Evolutionary conservation across 2,113 vertebrate genomes (phyloP).

Genomic region (Callospermophilus lateralis): DNA sequence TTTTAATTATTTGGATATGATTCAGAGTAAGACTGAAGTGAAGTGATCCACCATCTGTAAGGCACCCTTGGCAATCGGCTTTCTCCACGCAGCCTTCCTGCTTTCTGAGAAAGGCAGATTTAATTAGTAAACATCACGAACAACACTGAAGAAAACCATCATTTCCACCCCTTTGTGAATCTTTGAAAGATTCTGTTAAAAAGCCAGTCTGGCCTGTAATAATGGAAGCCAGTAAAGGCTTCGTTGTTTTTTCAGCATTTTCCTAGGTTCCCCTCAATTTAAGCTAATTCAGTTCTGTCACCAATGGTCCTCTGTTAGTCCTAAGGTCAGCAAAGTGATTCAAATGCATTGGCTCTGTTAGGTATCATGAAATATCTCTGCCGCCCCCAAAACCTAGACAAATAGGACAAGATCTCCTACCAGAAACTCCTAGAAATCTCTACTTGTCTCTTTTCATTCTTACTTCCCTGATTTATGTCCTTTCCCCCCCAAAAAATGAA

Average conservation of each 20-base stretch:
- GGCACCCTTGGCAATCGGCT: slow-evolving; percentile 31
- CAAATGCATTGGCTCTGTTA: neutral
- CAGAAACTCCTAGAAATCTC: neutral
- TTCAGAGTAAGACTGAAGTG: slow-evolving; percentile 33
- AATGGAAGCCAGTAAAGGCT: slow-evolving; percentile 25
- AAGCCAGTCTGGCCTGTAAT: neutral
- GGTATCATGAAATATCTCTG: slow-evolving; percentile 5
- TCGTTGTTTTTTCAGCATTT: slow-evolving; percentile 57
- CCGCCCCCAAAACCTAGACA: neutral
- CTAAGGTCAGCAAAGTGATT: slow-evolving; percentile 15
- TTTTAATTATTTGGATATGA: neutral
- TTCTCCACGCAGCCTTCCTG: slow-evolving; percentile 3
- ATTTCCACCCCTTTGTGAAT: slow-evolving; percentile 61
- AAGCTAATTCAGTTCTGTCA: slow-evolving; percentile 15
- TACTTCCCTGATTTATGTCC: neutral
- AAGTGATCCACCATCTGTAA: slow-evolving; percentile 19
- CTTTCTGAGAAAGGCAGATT: slow-evolving; percentile 38
- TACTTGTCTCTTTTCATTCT: neutral
- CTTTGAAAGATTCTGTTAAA: slow-evolving; percentile 63
- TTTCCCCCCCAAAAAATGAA: neutral
- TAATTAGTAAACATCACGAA: slow-evolving; percentile 62
- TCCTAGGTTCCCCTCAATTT: neutral
- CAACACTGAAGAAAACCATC: slow-evolving; percentile 40
- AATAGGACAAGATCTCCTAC: neutral
- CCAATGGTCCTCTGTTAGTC: neutral